These are phyloP conservation scores for Metaphire vulgaris DNA, from an alignment of 1,140 invertebrate species.

Conservation along the genomic window DNA sequence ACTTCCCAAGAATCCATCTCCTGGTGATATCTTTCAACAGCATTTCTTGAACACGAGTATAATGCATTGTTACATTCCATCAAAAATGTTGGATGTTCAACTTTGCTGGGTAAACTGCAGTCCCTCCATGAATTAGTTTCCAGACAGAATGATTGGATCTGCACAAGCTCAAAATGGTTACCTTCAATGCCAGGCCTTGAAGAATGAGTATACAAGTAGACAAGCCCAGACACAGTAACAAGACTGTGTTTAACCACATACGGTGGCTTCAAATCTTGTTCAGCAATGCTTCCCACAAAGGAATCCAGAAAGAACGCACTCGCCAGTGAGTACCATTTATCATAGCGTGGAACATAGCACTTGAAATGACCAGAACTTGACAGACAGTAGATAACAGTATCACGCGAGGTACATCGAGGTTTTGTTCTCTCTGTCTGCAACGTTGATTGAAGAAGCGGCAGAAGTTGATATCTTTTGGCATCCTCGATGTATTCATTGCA, in stretches of 20 bases:
- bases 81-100: constrained; percentile 7
- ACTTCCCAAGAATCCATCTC: constrained; percentile 11
- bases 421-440: constrained; percentile 14
- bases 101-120: constrained; percentile 13
- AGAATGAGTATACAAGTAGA: constrained; percentile 1
- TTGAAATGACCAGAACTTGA: constrained; percentile 12
- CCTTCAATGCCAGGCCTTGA: constrained; percentile 2
- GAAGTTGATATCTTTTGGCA: constrained; percentile 20
- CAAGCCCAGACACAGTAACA: constrained; percentile 1
- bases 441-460: constrained; percentile 10
- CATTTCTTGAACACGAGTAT: constrained; percentile 19
- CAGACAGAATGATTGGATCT: constrained; percentile 6
- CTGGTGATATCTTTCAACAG: constrained; percentile 14
- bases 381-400: constrained; percentile 19
- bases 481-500: constrained; percentile 12
- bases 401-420: constrained; percentile 7
- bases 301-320: not conserved
- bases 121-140: constrained; percentile 9
- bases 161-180: constrained; percentile 5
- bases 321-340: constrained; percentile 24
- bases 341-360: constrained; percentile 21
- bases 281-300: not conserved
- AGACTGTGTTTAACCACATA: not conserved
- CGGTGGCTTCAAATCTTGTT: not conserved
- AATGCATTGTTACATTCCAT: constrained; percentile 9